phyloP scores from a whole-genome alignment of 2,113 vertebrate genomes.

The Crotalus tigris region DNA sequence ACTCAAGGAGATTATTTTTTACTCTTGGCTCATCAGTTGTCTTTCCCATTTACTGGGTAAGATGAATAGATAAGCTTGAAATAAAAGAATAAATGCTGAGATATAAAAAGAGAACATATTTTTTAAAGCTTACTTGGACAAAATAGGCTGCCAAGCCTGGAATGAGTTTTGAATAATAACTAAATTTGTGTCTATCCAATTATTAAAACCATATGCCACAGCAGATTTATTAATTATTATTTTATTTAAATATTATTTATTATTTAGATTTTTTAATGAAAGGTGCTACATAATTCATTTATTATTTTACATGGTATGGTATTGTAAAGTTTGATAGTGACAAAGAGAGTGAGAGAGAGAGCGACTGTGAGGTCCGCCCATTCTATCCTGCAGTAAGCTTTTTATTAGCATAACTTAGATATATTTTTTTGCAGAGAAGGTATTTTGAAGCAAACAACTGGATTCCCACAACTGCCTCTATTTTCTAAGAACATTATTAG shows the following conservation, averaged over 20 bases:
- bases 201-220: neutral
- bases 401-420: neutral
- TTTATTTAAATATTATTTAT: neutral
- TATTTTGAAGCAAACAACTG: neutral
- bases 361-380: neutral
- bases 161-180: neutral
- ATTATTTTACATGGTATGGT: neutral
- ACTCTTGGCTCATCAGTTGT: neutral
- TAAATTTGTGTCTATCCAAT: neutral
- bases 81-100: neutral
- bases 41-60: neutral
- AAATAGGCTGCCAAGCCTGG: neutral
- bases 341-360: neutral
- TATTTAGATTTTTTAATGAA: neutral
- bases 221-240: neutral
- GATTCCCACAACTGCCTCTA: neutral
- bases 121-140: neutral
- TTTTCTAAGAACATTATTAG: neutral
- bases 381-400: neutral
- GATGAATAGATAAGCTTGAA: neutral
- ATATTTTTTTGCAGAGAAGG: neutral
- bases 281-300: neutral
- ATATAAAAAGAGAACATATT: neutral
- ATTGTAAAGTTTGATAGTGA: neutral
- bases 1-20: neutral